A percentile compares a stretch with the other conserved stretches of the same genome.
Conservation (phyloP, 2,113 vertebrate species). For the Sceloporus undulatus region DNA sequence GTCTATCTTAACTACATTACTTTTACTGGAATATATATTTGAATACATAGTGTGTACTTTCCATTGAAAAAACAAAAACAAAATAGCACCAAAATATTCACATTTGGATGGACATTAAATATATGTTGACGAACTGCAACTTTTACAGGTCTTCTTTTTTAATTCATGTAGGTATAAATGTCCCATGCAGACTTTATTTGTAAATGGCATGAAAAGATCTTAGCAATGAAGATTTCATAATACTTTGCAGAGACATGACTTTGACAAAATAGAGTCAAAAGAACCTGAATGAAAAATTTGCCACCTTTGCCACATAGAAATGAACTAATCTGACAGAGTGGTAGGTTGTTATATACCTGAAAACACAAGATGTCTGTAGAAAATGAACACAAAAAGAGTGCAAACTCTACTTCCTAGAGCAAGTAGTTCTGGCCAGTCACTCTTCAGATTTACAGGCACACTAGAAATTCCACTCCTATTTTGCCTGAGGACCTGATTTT, state of each 20-base stretch:
- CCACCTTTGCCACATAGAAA: not conserved
- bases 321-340: not conserved
- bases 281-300: not conserved
- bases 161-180: conserved; percentile 3
- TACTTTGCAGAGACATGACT: too few relatives aligned
- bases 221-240: too few relatives aligned
- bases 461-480: not conserved
- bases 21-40: not conserved
- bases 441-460: not conserved
- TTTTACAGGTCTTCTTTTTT: not conserved
- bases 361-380: not conserved
- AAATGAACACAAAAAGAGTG: not conserved
- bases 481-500: conserved; percentile 21
- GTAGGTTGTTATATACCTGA: conserved; percentile 15
- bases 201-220: conserved; percentile 17
- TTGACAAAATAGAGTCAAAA: too few relatives aligned
- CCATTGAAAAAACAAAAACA: not conserved
- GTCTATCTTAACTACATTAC: not conserved
- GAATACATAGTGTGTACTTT: not conserved
- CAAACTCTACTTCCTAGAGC: not conserved
- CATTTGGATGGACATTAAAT: not conserved
- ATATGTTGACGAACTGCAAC: not conserved
- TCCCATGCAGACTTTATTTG: not conserved
- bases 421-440: too few relatives aligned
- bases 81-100: not conserved